Evolutionary conservation across 2,888 invertebrate species (phyloP), one percentile per base, ranked within the genome.

Genomic region (Mamestra brassicae): DNA sequence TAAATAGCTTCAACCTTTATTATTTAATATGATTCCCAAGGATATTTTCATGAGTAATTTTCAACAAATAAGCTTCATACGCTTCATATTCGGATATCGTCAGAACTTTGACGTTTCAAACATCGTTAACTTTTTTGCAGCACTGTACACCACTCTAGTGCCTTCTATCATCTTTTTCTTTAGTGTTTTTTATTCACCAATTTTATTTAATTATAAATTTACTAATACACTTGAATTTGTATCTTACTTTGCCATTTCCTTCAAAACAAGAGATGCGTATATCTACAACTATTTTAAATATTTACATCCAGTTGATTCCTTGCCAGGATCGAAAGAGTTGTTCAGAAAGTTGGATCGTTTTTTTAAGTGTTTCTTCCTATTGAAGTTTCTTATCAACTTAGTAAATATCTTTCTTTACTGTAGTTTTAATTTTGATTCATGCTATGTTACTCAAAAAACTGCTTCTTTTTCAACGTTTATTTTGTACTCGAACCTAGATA

Each of bases 51-150:
- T 47, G 4, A 17, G 3, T 11, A 34, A 67, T 26, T 42, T 67
- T 4, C 4, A 57, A 15, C 4, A 4, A 5, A 17, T 57, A 1
- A 67, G 10, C 57, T 17, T 55, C 45, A 17, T 67, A 13, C 67
- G 67, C 42, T 67, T 58, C 34, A 17, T 34, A 4, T 67, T 57
- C 34, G 67, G 67, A 2, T 67, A 45, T 17, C 67, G 45, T 13
- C 57, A 57, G 11, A 34, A 57, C 6, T 45, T 67, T 10, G 17
- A 57, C 15, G 11, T n/a, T 45, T 67, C 57, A 8, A 34, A 57
- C 13, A 67, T 34, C 17, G 8, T 58, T 1, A 10, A 8, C 15
- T 15, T 47, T 34, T 6, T 57, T 45, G 26, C 57, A 10, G n/a
- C 34, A 45, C 10, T 58, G 8, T 57, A 57, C 34, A 34, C 57